Base-by-base conservation (phyloP, 2,113 vertebrate species). In the Nycticebus coucang region DNA sequence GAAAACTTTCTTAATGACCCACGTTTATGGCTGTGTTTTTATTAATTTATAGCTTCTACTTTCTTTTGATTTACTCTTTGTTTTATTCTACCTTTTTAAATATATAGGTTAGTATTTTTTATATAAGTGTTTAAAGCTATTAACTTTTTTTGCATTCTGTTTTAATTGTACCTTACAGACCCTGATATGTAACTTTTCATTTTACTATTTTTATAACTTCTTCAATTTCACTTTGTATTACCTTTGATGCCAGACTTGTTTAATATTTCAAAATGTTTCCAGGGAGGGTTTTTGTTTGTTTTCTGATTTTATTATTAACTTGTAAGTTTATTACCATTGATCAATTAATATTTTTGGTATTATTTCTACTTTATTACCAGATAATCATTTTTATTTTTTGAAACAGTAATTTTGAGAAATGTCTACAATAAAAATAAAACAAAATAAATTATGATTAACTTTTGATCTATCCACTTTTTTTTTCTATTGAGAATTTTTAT, bases 401-500 rank as follows among this genome's bases (percentile, higher is more conserved):
- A 50, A 66, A 80, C 2, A 69, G n/a, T 26, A 60, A 33, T 69
- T 95, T 62, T 2, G 8, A 3, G 6, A 8, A 80, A 79, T 85
- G 81, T 81, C 74, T 64, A 37, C 15, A 79, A 74, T 50, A 4
- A 64, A 60, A 35, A 53, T 33, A 78, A 69, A 53, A 50, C 19
- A n/a, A 26, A 84, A 75, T 64, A 74, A 77, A n/a, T 33, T 22
- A 55, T 62, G 10, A 8, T 72, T 86, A 64, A 7, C 12, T 74
- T 87, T 90, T 19, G 13, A 87, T 21, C 9, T 12, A 66, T 86
- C 28, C n/a, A n/a, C n/a, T n/a, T n/a, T n/a, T n/a, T n/a, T n/a
- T n/a, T n/a, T 94, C 93, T 84, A 95, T 62, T 97, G 93, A 88
- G 94, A 97, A 98, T 97, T 97, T 98, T 97, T 97, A 83, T 92